A percentile compares a stretch with the other conserved stretches of the same genome.
Conservation (phyloP, 2,888 invertebrate genomes). For the Drosophila infuscata region DNA sequence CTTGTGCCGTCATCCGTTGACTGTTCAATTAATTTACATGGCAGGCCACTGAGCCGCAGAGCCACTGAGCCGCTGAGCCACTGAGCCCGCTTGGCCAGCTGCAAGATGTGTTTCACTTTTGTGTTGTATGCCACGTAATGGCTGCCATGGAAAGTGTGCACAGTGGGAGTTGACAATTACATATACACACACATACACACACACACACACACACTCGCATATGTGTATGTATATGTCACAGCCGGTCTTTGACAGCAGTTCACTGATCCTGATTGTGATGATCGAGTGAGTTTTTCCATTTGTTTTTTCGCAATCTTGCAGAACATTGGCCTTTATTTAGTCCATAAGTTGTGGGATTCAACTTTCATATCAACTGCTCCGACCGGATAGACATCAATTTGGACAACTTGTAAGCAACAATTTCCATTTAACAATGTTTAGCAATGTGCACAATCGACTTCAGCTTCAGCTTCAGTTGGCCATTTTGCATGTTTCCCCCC, state of each 20-base stretch:
- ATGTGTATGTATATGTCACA: not conserved
- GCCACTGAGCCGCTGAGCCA: constrained; percentile 35
- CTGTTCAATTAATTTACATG: constrained; percentile 71
- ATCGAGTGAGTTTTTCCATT: constrained; percentile 1
- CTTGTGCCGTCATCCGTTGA: constrained; percentile 49
- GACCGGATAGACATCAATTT: not conserved
- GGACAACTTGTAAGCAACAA: not conserved
- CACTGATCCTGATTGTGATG: constrained; percentile 49
- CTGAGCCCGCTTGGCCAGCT: constrained; percentile 69
- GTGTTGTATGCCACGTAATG: constrained; percentile 45
- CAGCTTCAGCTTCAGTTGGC: not conserved
- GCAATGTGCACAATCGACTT: constrained; percentile 1
- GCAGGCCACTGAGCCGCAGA: constrained; percentile 45
- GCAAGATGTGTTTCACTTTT: constrained; percentile 51
- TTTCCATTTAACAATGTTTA: not conserved
- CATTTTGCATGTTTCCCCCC: not conserved
- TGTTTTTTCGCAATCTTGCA: constrained; percentile 6
- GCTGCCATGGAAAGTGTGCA: constrained; percentile 48
- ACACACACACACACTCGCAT: not conserved
- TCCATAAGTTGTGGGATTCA: not conserved
- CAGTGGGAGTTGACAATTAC: constrained; percentile 47
- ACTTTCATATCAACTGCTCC: constrained; percentile 10
- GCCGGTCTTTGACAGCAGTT: constrained; percentile 52
- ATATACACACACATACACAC: not conserved
- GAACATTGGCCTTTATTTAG: constrained; percentile 10